Conservation (phyloP, 2,797 vertebrate genomes). For the Erpetoichthys calabaricus region DNA sequence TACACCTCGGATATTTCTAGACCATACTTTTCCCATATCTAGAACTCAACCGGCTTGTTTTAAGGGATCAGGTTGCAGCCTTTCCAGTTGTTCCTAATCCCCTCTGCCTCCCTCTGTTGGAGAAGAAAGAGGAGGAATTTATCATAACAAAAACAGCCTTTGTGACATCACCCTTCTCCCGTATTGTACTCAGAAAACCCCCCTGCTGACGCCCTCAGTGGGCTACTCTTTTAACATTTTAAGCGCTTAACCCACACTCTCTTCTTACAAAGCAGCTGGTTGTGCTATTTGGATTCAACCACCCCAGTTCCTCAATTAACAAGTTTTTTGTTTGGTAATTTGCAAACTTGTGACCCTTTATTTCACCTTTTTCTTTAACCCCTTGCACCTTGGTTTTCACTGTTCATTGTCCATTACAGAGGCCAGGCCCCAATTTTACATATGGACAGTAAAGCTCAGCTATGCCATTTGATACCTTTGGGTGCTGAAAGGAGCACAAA, state of each 20-base stretch:
- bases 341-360: conserved; percentile 2
- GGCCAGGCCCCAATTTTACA: too few species aligned
- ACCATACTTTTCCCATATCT: too few species aligned
- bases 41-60: background rate
- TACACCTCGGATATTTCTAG: too few species aligned
- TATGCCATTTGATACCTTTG: too few species aligned
- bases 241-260: background rate
- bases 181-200: background rate
- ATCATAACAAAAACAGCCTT: background rate
- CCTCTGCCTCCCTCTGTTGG: background rate
- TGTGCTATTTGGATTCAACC: background rate
- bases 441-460: too few species aligned
- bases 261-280: background rate
- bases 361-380: background rate
- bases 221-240: background rate
- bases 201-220: background rate
- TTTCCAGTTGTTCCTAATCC: too few species aligned
- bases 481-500: background rate
- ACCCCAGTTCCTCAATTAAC: background rate
- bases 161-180: background rate
- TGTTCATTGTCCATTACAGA: too few species aligned
- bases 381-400: background rate
- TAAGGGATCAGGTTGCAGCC: background rate
- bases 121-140: conserved; percentile 3
- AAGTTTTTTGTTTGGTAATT: background rate